Percentiles rank a stretch among this genome's conserved stretches.
phyloP scores from a whole-genome alignment of 2,797 vertebrate genomes.

The Rhabdophis nuchalis region DNA sequence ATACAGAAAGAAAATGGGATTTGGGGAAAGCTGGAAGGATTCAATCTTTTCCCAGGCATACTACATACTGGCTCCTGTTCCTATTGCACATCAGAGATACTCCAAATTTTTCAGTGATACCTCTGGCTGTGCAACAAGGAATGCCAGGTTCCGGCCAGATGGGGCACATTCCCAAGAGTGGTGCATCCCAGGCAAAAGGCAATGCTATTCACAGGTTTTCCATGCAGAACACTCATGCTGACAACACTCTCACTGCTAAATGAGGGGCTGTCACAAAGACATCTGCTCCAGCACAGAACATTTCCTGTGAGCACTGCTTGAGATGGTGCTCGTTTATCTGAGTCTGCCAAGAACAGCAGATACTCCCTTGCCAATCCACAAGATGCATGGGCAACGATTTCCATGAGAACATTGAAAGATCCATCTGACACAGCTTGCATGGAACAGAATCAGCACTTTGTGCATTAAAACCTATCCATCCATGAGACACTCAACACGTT shows the following conservation, averaged over 20 bases:
- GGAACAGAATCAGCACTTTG: neutral
- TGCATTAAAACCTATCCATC: neutral
- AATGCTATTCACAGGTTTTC: neutral
- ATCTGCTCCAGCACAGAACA: neutral
- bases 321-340: neutral
- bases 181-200: neutral
- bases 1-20: neutral
- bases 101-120: neutral
- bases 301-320: neutral
- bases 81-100: neutral
- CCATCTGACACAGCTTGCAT: neutral
- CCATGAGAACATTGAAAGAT: neutral
- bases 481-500: neutral
- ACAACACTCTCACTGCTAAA: neutral
- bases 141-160: neutral
- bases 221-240: neutral
- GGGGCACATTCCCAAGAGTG: neutral
- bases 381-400: neutral
- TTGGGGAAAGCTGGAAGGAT: neutral
- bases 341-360: neutral
- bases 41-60: neutral
- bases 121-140: neutral
- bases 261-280: neutral
- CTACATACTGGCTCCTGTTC: neutral
- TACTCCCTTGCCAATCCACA: neutral